Evolutionary conservation across 2,797 vertebrate genomes (phyloP).

Genomic region (Sparidentex hasta): DNA sequence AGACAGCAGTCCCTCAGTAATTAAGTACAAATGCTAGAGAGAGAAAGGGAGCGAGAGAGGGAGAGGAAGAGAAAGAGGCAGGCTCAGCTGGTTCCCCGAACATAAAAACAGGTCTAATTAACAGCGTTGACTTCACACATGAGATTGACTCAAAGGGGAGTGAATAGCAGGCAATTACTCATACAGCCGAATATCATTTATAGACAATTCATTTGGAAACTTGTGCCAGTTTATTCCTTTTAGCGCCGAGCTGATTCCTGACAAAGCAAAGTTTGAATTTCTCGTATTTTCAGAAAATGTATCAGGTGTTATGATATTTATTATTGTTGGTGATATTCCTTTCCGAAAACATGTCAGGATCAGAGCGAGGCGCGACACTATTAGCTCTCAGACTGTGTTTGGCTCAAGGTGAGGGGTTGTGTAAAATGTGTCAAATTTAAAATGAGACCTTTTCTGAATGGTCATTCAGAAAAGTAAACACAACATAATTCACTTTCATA

Average conservation of each 20-base stretch:
- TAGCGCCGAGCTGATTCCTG: slow-evolving; percentile 26
- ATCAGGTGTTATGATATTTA: slow-evolving; percentile 37
- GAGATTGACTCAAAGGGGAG: slow-evolving; percentile 86
- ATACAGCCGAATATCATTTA: slow-evolving; percentile 82
- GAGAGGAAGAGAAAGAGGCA: slow-evolving; percentile 71
- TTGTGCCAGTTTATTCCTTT: slow-evolving; percentile 67
- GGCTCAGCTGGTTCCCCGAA: slow-evolving; percentile 85
- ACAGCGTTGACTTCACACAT: slow-evolving; percentile 85
- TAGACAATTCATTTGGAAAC: slow-evolving; percentile 77
- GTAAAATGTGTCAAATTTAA: not conserved
- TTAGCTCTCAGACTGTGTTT: not conserved
- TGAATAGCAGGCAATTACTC: slow-evolving; percentile 84
- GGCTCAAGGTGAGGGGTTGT: not conserved
- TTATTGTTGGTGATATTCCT: not conserved
- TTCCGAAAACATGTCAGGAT: not conserved
- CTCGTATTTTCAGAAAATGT: slow-evolving; percentile 27
- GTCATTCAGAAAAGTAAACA: not conserved
- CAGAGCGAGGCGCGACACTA: not conserved
- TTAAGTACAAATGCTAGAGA: slow-evolving; percentile 84
- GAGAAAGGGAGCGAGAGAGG: slow-evolving; percentile 66
- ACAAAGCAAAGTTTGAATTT: slow-evolving; percentile 46
- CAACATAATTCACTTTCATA: slow-evolving; percentile 4
- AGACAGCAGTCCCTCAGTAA: slow-evolving; percentile 85
- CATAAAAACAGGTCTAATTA: slow-evolving; percentile 87
- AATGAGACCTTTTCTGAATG: not conserved